phyloP scores from a whole-genome alignment of 2,888 invertebrate genomes.

The Syrista parreyssii region DNA sequence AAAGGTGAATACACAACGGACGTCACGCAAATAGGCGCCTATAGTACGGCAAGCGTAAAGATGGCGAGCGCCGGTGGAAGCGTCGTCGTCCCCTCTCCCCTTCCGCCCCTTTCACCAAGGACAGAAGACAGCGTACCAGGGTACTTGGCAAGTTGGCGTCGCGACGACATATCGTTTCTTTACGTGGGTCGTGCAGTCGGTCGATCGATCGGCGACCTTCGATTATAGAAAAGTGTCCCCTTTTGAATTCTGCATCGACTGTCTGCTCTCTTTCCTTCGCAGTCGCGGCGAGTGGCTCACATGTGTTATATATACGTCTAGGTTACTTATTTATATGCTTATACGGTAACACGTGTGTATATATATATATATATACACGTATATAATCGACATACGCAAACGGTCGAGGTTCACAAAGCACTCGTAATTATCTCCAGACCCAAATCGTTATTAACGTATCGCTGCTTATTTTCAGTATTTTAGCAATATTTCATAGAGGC shows the following conservation, averaged over 20 bases:
- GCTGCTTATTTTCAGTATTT: background rate
- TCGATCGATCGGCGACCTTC: conserved; percentile 23
- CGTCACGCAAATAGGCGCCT: background rate
- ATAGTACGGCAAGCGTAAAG: background rate
- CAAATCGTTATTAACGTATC: background rate
- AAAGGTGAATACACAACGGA: too few relatives aligned
- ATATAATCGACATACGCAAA: background rate
- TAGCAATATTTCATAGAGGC: background rate
- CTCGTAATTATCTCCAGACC: background rate
- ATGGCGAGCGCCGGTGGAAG: conserved; percentile 2
- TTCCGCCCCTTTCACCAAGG: background rate
- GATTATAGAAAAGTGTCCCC: conserved; percentile 49
- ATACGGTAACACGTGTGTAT: background rate
- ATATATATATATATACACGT: background rate
- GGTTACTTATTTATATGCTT: background rate
- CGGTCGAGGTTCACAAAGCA: background rate
- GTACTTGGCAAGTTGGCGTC: conserved; percentile 14
- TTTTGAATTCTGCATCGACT: conserved; percentile 50
- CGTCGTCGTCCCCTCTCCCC: conserved; percentile 13
- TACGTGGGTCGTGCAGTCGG: background rate
- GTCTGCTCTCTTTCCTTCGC: conserved; percentile 43
- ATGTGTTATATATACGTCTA: background rate
- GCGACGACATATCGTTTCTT: background rate
- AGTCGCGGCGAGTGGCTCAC: background rate
- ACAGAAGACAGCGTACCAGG: background rate